Conservation (phyloP, 2,797 vertebrate genomes). For the Spea hammondii region DNA sequence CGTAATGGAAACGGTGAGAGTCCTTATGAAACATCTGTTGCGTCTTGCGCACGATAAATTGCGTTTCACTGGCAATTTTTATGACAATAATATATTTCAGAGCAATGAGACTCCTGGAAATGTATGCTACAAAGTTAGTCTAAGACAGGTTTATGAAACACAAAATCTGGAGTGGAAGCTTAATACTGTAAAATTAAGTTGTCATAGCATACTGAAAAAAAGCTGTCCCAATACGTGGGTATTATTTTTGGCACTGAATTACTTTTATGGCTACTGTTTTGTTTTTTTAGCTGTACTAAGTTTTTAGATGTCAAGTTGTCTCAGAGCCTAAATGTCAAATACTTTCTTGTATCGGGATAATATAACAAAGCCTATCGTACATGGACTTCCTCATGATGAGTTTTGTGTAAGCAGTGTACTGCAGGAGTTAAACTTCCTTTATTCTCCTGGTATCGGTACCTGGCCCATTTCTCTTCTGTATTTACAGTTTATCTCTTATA, state of each 20-base stretch:
- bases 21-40: slow-evolving; percentile 35
- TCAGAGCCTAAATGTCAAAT: slow-evolving; percentile 41
- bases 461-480: too few relatives aligned
- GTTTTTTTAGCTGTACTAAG: slow-evolving; percentile 14
- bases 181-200: slow-evolving; percentile 37
- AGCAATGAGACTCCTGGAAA: slow-evolving; percentile 32
- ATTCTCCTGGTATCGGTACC: too few relatives aligned
- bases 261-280: slow-evolving; percentile 26
- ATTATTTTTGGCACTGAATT: slow-evolving; percentile 28
- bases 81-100: slow-evolving; percentile 39
- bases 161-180: slow-evolving; percentile 35
- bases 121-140: slow-evolving; percentile 35
- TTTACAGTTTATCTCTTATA: too few relatives aligned
- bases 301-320: slow-evolving; percentile 26
- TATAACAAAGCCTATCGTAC: too few relatives aligned
- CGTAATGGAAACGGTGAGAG: slow-evolving; percentile 32
- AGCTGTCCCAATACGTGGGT: slow-evolving; percentile 27
- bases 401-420: too few relatives aligned
- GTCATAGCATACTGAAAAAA: slow-evolving; percentile 33
- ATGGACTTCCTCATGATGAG: too few relatives aligned
- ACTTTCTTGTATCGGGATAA: too few relatives aligned
- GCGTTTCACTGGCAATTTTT: slow-evolving; percentile 39
- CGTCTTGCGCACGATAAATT: slow-evolving; percentile 37
- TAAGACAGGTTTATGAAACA: slow-evolving; percentile 36
- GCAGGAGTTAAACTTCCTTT: too few relatives aligned